Percentiles rank a stretch among this genome's conserved stretches.
These are phyloP conservation scores for Sinohyriopsis cumingii DNA, from an alignment of 2,888 invertebrate genomes.

Conservation along the genomic window DNA sequence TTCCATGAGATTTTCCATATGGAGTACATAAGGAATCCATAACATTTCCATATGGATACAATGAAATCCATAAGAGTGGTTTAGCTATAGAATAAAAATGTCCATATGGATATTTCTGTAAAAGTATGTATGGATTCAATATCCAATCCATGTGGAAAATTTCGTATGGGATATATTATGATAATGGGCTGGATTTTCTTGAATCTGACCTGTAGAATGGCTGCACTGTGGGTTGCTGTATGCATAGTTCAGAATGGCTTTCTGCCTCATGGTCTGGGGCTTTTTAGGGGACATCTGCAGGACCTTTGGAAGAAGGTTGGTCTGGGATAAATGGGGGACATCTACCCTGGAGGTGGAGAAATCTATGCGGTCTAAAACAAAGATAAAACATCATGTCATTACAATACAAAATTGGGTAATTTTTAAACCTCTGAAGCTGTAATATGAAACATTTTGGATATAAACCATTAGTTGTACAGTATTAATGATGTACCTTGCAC, in stretches of 20 bases:
- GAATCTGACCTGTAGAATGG: conserved; percentile 28
- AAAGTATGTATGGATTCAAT: too few relatives aligned
- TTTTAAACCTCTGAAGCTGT: not conserved
- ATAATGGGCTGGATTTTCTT: conserved; percentile 15
- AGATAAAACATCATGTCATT: not conserved
- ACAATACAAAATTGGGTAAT: not conserved
- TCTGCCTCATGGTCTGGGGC: conserved; percentile 59
- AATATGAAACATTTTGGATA: too few relatives aligned
- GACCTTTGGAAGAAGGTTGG: conserved; percentile 49
- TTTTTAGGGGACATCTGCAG: conserved; percentile 37
- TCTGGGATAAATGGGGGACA: conserved; percentile 54
- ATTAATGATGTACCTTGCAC: too few relatives aligned
- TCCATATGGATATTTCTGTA: too few relatives aligned
- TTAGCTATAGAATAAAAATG: too few relatives aligned
- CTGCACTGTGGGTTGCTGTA: conserved; percentile 64
- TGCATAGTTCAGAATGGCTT: conserved; percentile 64
- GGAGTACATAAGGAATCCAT: too few relatives aligned
- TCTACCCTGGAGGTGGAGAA: conserved; percentile 55
- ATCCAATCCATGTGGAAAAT: too few relatives aligned
- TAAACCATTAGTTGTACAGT: too few relatives aligned
- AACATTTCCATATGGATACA: too few relatives aligned
- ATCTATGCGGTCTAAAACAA: conserved; percentile 56
- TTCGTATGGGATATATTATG: too few relatives aligned
- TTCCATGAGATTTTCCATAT: too few relatives aligned
- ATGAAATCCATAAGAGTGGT: too few relatives aligned